These are phyloP conservation scores for Andrena marginata DNA, from an alignment of 2,888 invertebrate genomes.

Conservation along the genomic window DNA sequence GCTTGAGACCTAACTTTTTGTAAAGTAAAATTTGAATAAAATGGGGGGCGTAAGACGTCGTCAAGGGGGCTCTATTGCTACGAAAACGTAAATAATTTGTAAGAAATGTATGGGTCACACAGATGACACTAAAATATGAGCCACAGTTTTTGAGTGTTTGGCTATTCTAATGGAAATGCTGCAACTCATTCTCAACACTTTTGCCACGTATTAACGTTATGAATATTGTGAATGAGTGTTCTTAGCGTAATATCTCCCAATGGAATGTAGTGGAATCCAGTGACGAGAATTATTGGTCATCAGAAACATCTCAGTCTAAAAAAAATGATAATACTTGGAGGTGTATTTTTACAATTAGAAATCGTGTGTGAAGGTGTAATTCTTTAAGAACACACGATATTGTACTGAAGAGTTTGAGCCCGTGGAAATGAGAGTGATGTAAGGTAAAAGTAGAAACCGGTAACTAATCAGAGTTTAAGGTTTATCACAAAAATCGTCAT, in stretches of 20 bases:
- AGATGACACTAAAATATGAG: background rate
- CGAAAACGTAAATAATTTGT: background rate
- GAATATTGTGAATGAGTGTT: background rate
- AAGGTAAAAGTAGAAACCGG: background rate
- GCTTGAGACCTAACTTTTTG: background rate
- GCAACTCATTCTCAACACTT: background rate
- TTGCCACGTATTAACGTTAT: background rate
- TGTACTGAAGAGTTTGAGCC: background rate
- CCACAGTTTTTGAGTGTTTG: background rate
- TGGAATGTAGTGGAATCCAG: background rate
- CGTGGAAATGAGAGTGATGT: background rate
- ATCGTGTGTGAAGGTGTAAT: constrained; percentile 4
- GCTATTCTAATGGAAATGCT: background rate
- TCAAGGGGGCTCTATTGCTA: background rate
- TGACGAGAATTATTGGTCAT: background rate
- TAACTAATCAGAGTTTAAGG: background rate
- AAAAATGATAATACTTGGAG: background rate
- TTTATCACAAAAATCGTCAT: background rate
- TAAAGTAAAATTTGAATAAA: background rate
- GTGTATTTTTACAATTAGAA: background rate
- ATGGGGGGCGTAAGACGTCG: background rate
- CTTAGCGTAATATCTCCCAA: background rate
- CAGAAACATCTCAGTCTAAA: background rate
- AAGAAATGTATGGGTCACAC: background rate
- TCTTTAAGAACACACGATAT: background rate